A percentile compares a stretch with the other conserved stretches of the same genome.
Conservation (phyloP, 1,140 invertebrate species). For the Stegodyphus mimosarum region DNA sequence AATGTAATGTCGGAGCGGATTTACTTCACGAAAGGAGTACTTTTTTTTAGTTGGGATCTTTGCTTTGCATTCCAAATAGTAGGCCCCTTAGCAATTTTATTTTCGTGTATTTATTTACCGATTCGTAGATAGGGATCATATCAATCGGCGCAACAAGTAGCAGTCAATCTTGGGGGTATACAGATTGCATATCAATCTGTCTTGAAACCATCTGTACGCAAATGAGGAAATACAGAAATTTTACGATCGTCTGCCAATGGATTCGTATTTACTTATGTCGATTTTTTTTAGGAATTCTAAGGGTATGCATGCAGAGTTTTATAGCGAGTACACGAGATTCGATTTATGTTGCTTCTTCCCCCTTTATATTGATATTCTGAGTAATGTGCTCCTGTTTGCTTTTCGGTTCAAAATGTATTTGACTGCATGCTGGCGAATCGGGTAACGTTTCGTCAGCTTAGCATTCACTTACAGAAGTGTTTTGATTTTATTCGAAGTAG, state of each 20-base stretch:
- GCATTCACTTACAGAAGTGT: too few relatives aligned
- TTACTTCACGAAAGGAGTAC: neutral
- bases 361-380: neutral
- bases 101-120: slow-evolving; percentile 1
- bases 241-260: neutral
- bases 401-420: slow-evolving; percentile 30
- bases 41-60: neutral
- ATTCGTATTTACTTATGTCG: slow-evolving; percentile 22
- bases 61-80: neutral
- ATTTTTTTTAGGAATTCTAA: too few relatives aligned
- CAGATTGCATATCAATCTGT: slow-evolving; percentile 16
- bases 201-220: slow-evolving; percentile 39
- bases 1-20: slow-evolving; percentile 21
- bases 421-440: neutral
- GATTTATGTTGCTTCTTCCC: neutral
- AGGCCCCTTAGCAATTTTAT: neutral
- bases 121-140: neutral
- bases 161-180: neutral
- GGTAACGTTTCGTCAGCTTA: neutral
- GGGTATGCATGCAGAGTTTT: too few relatives aligned
- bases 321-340: too few relatives aligned
- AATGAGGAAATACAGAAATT: slow-evolving; percentile 9
- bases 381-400: neutral
- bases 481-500: too few relatives aligned
- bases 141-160: slow-evolving; percentile 17